Evolutionary conservation across 1,140 invertebrate species (phyloP).

Genomic region (Steinernema feltiae): DNA sequence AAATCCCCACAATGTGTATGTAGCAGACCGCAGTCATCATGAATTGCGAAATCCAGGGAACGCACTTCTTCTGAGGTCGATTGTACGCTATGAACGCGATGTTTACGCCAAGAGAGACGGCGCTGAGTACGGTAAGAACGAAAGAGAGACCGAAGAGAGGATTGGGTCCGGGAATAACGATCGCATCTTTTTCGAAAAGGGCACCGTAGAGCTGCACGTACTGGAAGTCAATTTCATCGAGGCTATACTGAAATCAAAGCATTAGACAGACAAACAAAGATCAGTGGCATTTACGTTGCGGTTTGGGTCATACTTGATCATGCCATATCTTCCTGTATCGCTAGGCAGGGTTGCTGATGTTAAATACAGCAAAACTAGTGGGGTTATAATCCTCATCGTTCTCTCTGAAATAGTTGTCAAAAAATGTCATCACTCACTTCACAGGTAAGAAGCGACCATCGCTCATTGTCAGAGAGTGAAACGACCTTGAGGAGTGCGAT

Average conservation of each 20-base stretch:
- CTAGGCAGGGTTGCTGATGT: background rate
- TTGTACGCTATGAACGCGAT: background rate
- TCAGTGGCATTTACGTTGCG: background rate
- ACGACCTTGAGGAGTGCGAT: background rate
- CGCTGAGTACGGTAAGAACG: background rate
- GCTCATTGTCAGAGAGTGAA: background rate
- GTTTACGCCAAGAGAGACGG: background rate
- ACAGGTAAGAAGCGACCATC: background rate
- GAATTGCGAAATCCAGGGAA: background rate
- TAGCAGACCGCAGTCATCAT: background rate
- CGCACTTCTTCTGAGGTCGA: background rate
- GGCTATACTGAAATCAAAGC: conserved; percentile 1
- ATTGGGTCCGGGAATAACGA: background rate
- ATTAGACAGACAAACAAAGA: background rate
- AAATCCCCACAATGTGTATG: background rate
- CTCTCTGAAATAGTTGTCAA: background rate
- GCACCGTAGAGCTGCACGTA: background rate
- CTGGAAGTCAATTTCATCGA: background rate
- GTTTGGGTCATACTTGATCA: background rate
- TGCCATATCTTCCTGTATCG: background rate
- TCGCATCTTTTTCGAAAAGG: background rate
- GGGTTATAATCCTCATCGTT: background rate
- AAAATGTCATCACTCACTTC: background rate
- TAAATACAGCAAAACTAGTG: background rate
- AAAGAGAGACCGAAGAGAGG: background rate